Evolutionary conservation across 2,113 vertebrate species (phyloP).

Genomic region (Gasterosteus nipponicus): DNA sequence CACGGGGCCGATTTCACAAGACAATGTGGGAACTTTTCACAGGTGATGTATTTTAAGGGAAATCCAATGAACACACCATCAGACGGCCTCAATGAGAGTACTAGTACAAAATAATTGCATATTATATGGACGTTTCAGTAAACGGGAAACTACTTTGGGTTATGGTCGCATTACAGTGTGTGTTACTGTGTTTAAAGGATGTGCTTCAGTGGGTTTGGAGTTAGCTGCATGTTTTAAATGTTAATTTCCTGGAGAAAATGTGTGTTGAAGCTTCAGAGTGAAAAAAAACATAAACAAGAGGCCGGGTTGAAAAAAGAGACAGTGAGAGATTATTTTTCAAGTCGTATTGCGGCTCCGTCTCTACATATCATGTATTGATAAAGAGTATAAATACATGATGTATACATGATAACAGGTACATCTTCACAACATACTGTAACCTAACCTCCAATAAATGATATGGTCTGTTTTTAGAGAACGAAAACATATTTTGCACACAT

Average conservation of each 20-base stretch:
- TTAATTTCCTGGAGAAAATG: neutral
- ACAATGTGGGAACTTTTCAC: constrained; percentile 9
- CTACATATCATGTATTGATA: neutral
- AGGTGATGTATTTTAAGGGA: neutral
- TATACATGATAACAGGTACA: neutral
- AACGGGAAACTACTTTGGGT: constrained; percentile 11
- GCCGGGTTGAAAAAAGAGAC: neutral
- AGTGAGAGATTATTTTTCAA: neutral
- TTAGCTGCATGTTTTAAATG: neutral
- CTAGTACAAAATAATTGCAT: neutral
- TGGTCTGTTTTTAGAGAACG: neutral
- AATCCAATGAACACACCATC: constrained; percentile 18
- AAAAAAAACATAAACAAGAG: constrained; percentile 1
- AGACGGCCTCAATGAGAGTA: neutral
- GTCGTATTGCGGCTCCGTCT: neutral
- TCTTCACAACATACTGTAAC: neutral
- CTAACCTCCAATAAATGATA: neutral
- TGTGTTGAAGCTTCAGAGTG: neutral
- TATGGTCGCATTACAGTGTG: neutral
- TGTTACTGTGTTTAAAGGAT: neutral
- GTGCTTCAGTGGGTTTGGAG: neutral
- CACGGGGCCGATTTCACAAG: constrained; percentile 6
- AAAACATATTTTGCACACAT: neutral
- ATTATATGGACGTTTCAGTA: neutral
- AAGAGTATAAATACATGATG: neutral